Percentiles rank a stretch among this genome's conserved stretches.
Evolutionary conservation across 1,140 invertebrate genomes (phyloP).

Genomic region (Lordiphosa collinella): DNA sequence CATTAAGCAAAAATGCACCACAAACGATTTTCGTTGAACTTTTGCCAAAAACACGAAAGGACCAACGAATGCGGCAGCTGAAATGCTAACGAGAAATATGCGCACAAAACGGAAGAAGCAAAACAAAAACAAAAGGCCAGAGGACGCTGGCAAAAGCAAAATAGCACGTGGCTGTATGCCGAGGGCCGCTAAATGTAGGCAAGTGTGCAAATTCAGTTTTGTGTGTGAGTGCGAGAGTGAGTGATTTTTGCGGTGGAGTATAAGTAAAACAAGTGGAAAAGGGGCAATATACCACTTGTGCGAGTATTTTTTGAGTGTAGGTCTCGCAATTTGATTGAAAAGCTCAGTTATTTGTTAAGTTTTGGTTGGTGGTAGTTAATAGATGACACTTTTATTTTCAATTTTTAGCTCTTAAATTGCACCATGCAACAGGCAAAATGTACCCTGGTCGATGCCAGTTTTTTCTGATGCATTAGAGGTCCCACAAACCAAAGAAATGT

Average conservation of each 20-base stretch:
- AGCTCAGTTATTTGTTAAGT: too few species aligned
- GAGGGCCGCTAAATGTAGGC: constrained; percentile 19
- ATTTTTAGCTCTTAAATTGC: too few species aligned
- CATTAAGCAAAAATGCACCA: constrained; percentile 62
- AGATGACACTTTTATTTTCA: too few species aligned
- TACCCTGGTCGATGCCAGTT: too few species aligned
- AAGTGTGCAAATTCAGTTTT: not conserved
- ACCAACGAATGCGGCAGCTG: constrained; percentile 4
- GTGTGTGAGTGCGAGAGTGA: not conserved
- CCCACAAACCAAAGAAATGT: too few species aligned
- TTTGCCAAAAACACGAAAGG: constrained; percentile 55
- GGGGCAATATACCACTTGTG: too few species aligned
- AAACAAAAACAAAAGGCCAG: constrained; percentile 46
- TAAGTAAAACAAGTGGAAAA: not conserved
- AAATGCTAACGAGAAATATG: constrained; percentile 14
- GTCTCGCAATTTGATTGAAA: too few species aligned
- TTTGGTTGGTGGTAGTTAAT: too few species aligned
- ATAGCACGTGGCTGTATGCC: constrained; percentile 30
- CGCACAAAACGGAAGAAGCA: constrained; percentile 14
- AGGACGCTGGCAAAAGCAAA: constrained; percentile 3
- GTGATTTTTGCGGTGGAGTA: constrained; percentile 3
- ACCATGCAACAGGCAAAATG: too few species aligned
- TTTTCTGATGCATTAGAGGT: too few species aligned
- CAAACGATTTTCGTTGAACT: constrained; percentile 40
- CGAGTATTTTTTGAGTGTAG: too few species aligned